Conservation (phyloP, 2,797 vertebrate species). For the Melanogrammus aeglefinus region DNA sequence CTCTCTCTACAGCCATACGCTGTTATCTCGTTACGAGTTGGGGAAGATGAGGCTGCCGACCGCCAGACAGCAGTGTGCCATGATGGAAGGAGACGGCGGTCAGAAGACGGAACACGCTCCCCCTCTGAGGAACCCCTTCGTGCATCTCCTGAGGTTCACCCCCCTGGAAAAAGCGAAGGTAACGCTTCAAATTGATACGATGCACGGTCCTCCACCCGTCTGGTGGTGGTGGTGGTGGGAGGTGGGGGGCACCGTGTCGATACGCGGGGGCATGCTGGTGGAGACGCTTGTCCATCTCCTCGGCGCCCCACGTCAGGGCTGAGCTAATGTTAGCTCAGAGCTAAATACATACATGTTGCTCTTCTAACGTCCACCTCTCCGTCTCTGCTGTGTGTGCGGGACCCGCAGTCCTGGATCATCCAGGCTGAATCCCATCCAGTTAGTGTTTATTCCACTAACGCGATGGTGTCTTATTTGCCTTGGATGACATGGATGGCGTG, state of each 20-base stretch:
- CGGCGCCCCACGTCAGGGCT: constrained; percentile 11
- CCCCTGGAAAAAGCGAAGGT: constrained; percentile 88
- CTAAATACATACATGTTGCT: constrained; percentile 62
- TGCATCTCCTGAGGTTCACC: constrained; percentile 86
- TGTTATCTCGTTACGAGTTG: constrained; percentile 4
- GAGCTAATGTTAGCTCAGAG: constrained; percentile 50
- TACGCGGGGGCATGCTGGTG: too few species aligned
- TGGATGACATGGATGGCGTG: too few species aligned
- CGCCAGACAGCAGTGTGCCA: constrained; percentile 66
- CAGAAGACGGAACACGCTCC: constrained; percentile 76
- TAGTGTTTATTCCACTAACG: too few species aligned
- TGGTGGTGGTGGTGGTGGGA: too few species aligned
- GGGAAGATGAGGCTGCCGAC: constrained; percentile 78
- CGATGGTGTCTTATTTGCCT: too few species aligned
- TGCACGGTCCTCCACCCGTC: too few species aligned
- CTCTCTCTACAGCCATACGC: background rate
- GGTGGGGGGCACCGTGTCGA: too few species aligned
- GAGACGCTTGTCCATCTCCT: too few species aligned
- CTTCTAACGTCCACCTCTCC: background rate
- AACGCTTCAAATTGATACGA: constrained; percentile 31
- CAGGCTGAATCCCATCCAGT: too few species aligned
- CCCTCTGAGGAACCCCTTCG: constrained; percentile 90
- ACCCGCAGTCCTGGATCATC: too few species aligned
- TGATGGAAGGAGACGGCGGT: constrained; percentile 33
- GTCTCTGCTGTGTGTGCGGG: background rate